Base-by-base conservation (phyloP, 2,888 invertebrate species). In the Phengaris arion region DNA sequence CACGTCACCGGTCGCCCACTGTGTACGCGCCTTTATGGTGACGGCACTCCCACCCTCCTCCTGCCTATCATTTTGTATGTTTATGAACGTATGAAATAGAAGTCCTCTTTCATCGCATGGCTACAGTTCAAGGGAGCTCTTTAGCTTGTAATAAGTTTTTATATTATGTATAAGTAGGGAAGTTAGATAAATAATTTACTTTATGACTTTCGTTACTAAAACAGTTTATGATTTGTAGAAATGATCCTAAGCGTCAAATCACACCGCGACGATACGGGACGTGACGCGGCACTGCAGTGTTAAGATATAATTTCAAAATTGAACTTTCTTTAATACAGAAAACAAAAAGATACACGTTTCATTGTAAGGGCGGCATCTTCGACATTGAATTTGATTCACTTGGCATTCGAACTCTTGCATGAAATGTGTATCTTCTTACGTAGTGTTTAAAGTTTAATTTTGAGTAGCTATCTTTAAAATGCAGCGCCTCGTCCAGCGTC, bases 21-120 rank as follows among this genome's bases (percentile, higher is more conserved):
- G 45, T 64, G 64, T 35, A 64, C 64, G 35, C 64, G 35, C 12
- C 35, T 45, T 72, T 35, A 72, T 54, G 54, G 83, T 86, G 87
- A 87, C 85, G 86, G 84, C 86, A 84, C 87, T 85, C 84, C 82
- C 83, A 81, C 84, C 83, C 84, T 87, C 85, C 86, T 84, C 87
- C 86, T 83, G 83, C 81, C 81, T 85, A 86, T 82, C 80, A 82
- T 83, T 84, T 82, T 82, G 79, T 81, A 81, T 80, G 82, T 83
- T 82, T 81, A 79, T 73, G 72, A 72, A 72, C 72, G 72, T 72
- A 72, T 72, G 72, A 72, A 72, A 72, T 72, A 72, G 54, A 72
- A 72, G 52, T 52, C 22, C 51, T 74, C 57, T 74, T 48, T 68
- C 57, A 68, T 75, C 51, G 6, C 73, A 75, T 64, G 45, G 64